phyloP scores from a whole-genome alignment of 2,113 vertebrate species.

The Rhizomys pruinosus region DNA sequence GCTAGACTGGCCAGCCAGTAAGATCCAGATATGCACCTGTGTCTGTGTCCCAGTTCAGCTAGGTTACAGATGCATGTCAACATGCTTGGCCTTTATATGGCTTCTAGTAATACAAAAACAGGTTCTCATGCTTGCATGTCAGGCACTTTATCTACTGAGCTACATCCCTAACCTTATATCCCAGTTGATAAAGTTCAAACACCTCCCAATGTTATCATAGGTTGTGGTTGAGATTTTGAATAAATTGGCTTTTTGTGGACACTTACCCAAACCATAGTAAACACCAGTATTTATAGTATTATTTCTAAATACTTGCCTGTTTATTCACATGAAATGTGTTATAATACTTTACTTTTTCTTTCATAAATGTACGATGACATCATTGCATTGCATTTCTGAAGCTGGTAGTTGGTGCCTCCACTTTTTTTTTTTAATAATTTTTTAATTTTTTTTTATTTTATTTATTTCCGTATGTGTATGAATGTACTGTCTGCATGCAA shows the following conservation, averaged over 20 bases:
- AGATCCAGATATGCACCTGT: too few species aligned
- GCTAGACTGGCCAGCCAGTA: too few species aligned
- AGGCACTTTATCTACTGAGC: neutral
- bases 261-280: neutral
- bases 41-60: too few species aligned
- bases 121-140: neutral
- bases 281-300: neutral
- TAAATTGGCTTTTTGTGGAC: too few species aligned
- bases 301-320: constrained; percentile 5
- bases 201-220: neutral
- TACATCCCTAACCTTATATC: neutral
- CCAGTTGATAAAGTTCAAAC: neutral
- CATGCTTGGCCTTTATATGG: too few species aligned
- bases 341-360: neutral
- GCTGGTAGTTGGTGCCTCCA: neutral
- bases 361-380: neutral
- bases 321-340: neutral
- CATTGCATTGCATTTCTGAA: neutral
- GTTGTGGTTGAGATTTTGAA: neutral
- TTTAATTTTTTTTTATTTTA: too few species aligned
- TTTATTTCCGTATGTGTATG: too few species aligned
- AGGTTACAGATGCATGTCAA: too few species aligned
- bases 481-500: too few species aligned
- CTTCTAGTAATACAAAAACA: too few species aligned
- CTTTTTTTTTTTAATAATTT: neutral